Evolutionary conservation across 2,888 invertebrate species (phyloP).

Genomic region (Yponomeuta sedellus): DNA sequence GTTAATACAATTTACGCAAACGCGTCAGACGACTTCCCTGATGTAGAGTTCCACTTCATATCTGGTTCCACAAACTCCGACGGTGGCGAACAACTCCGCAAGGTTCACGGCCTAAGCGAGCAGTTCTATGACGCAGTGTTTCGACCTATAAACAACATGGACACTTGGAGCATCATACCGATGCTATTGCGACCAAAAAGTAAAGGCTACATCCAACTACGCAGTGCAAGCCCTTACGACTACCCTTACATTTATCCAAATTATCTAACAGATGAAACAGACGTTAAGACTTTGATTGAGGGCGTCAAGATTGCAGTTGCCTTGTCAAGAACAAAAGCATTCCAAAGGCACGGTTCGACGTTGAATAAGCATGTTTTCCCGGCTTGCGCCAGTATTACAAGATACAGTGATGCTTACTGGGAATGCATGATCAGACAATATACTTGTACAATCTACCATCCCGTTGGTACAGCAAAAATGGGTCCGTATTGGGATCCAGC

Average conservation of each 20-base stretch:
- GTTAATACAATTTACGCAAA: conserved; percentile 92
- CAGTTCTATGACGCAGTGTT: conserved; percentile 85
- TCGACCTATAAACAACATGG: conserved; percentile 83
- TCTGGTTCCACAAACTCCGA: conserved; percentile 92
- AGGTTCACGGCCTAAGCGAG: conserved; percentile 86
- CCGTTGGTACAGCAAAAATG: conserved; percentile 92
- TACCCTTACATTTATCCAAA: conserved; percentile 95
- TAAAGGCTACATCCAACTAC: conserved; percentile 86
- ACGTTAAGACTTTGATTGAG: conserved; percentile 87
- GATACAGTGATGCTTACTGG: conserved; percentile 87
- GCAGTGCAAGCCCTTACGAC: conserved; percentile 89
- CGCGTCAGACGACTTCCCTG: conserved; percentile 87
- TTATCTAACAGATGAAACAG: conserved; percentile 88
- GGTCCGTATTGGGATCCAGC: conserved; percentile 90
- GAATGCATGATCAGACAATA: conserved; percentile 92
- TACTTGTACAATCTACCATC: conserved; percentile 90
- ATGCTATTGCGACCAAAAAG: conserved; percentile 91
- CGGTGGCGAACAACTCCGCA: conserved; percentile 87
- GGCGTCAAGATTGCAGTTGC: conserved; percentile 90
- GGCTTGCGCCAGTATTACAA: conserved; percentile 81
- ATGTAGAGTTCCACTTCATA: conserved; percentile 92
- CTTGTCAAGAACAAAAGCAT: conserved; percentile 86
- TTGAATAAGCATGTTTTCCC: conserved; percentile 85
- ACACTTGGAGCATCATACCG: conserved; percentile 90
- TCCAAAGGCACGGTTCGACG: conserved; percentile 83